phyloP scores from a whole-genome alignment of 2,888 invertebrate species.

The Platycnemis pennipes region DNA sequence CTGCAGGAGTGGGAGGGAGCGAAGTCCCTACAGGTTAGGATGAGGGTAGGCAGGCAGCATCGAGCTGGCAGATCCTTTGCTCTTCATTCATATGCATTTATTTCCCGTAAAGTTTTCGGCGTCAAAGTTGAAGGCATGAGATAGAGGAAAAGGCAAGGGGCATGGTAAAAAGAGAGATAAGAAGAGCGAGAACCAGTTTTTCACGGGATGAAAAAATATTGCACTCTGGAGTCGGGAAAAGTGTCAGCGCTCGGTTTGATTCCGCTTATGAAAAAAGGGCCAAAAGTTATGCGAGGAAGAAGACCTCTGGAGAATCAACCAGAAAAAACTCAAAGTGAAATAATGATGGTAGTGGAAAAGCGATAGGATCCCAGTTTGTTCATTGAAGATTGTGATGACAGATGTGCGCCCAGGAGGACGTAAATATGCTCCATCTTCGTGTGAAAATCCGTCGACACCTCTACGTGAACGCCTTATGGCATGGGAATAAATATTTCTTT shows the following conservation, averaged over 20 bases:
- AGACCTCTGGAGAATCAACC: not conserved
- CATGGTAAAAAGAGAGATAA: not conserved
- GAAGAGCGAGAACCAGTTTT: not conserved
- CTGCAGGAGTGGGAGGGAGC: not conserved
- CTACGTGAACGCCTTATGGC: not conserved
- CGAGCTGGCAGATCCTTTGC: conserved; percentile 23
- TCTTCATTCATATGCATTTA: conserved; percentile 67
- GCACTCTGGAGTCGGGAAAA: conserved; percentile 9
- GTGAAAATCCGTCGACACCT: not conserved
- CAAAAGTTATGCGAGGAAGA: not conserved
- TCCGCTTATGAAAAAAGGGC: not conserved
- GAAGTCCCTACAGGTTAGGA: conserved; percentile 62
- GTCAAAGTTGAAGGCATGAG: conserved; percentile 29
- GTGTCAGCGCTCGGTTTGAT: conserved; percentile 29
- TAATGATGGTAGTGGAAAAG: conserved; percentile 13
- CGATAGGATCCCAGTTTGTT: not conserved
- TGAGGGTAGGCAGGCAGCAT: conserved; percentile 30
- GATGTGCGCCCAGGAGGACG: not conserved
- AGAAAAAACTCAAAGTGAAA: conserved; percentile 4
- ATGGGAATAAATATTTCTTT: not conserved
- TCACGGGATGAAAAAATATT: not conserved
- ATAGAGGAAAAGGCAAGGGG: not conserved
- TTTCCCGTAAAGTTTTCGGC: conserved; percentile 62
- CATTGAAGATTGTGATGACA: not conserved
- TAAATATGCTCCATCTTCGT: not conserved